Evolutionary conservation across 2,113 vertebrate genomes (phyloP).

Genomic region (Phalacrocorax brasilianus): DNA sequence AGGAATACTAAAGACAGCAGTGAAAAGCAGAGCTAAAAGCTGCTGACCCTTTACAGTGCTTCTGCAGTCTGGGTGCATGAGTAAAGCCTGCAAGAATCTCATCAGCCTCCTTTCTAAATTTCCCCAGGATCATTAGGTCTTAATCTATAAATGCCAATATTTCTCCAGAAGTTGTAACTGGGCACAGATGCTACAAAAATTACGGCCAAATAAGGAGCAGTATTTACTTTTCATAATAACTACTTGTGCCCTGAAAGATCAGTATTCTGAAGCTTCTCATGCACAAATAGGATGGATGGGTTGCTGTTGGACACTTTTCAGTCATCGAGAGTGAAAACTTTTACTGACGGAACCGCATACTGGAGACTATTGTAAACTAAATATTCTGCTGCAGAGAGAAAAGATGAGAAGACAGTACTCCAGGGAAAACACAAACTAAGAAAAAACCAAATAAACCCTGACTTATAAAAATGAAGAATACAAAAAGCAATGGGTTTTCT

Average conservation of each 20-base stretch:
- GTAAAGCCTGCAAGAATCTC: not conserved
- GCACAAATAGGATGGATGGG: not conserved
- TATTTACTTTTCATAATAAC: not conserved
- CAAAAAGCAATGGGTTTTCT: not conserved
- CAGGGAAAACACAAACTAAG: not conserved
- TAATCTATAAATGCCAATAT: not conserved
- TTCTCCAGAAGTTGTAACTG: not conserved
- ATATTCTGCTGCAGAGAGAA: not conserved
- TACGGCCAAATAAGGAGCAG: not conserved
- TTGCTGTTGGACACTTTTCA: not conserved
- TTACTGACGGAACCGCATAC: not conserved
- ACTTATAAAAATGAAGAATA: not conserved
- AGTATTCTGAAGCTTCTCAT: not conserved
- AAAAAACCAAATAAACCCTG: not conserved
- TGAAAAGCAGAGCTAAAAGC: not conserved
- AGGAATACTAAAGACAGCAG: not conserved
- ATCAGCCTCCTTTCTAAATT: not conserved
- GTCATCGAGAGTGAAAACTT: not conserved
- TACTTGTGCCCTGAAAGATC: not conserved
- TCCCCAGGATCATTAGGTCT: not conserved
- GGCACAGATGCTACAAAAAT: not conserved
- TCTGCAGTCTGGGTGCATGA: not conserved
- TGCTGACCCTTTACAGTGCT: not conserved
- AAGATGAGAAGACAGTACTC: not conserved
- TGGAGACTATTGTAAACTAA: not conserved